Conservation (phyloP, 1,140 invertebrate species). For the Trichomalopsis sarcophagae region DNA sequence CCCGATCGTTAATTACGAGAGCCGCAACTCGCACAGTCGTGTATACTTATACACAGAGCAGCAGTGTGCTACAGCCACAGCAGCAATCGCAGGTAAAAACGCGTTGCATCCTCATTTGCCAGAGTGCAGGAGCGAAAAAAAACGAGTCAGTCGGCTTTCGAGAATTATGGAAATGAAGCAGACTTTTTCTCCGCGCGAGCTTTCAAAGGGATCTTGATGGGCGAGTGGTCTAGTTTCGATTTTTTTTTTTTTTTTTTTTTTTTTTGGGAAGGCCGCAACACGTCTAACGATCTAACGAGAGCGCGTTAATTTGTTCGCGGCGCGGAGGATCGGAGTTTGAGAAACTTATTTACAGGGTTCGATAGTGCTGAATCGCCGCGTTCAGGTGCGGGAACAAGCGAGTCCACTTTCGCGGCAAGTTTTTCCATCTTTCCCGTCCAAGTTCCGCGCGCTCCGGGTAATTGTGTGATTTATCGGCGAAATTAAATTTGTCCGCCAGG, state of each 20-base stretch:
- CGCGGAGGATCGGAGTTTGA: neutral
- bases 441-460: neutral
- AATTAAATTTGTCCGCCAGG: slow-evolving; percentile 27
- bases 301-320: neutral
- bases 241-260: neutral
- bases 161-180: slow-evolving; percentile 57
- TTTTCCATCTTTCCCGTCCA: slow-evolving; percentile 22
- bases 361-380: neutral
- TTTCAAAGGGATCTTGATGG: neutral
- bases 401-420: slow-evolving; percentile 9
- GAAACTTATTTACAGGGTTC: neutral
- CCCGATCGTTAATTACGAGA: neutral
- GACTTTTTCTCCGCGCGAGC: neutral
- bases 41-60: no score
- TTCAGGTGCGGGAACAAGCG: neutral
- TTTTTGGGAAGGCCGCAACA: no score
- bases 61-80: no score
- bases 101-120: slow-evolving; percentile 19
- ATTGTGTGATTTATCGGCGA: slow-evolving; percentile 21
- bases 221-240: neutral
- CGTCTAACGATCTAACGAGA: neutral
- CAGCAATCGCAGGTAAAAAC: neutral
- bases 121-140: slow-evolving; percentile 26
- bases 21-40: neutral
- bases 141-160: slow-evolving; percentile 1